Evolutionary conservation across 1,140 invertebrate genomes (phyloP), one percentile per base, ranked within the genome.

Genomic region (Anthonomus grandis): DNA sequence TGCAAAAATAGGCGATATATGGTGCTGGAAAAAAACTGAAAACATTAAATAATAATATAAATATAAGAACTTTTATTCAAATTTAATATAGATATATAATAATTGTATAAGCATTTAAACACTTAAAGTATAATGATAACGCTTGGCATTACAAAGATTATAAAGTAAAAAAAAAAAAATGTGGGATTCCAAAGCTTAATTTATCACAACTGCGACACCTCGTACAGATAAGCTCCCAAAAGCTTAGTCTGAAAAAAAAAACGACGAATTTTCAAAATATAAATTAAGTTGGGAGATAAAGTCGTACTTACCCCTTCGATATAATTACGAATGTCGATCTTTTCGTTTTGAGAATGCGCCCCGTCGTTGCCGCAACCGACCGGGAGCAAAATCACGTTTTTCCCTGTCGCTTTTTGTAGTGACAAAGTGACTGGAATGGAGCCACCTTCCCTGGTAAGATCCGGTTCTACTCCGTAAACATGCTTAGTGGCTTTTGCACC

Each of bases 331-430:
- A 89, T 78, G 77, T 97, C 87, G 61, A 98, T 82, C 75, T 98
- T 98, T 75, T 98, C 96, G 78, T 98, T 98, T 76, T 98, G 96
- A 1, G 94, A 96, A 79, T 99, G 96, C 54, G 95, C 95, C 58
- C 95, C 95, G 78, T 98, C 96, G 75, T 98, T 95, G 53, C 86
- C 87, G 60, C 86, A 84, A 42, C 96, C 96, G 68, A 93, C 85
- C 3, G 95, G 95, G 44, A 98, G 78, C 24, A 98, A 77, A 57
- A 98, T 79, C 21, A 97, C 93, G 79, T 93, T 97, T 71, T 93
- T 94, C 0, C 88, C 90, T 42, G 93, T 96, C 2, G 90, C 82
- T 74, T 94, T 85, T 76, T 95, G 85, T 66, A 90, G 83, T 15
- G 92, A 96, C 48, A 98, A 76, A 49, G 95, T 97, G 38, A 98